A percentile compares a stretch with the other conserved stretches of the same genome.
phyloP scores from a whole-genome alignment of 2,888 invertebrate species.

The Stenolophus ochropezus region DNA sequence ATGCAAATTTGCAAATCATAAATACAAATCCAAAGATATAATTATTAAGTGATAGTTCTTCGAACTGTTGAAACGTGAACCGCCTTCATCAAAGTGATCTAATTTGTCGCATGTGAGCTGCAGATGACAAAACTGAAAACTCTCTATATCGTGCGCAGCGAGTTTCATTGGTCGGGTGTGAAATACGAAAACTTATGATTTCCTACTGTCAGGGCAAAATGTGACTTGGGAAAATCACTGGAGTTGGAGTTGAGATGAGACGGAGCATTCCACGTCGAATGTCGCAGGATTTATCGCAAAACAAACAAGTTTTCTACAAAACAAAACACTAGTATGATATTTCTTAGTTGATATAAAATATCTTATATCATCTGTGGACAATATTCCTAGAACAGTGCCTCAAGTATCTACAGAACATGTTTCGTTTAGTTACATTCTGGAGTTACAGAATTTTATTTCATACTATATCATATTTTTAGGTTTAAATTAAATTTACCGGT shows the following conservation, averaged over 20 bases:
- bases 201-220: constrained; percentile 27
- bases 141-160: neutral
- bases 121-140: neutral
- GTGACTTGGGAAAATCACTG: constrained; percentile 1
- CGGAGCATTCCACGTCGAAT: neutral
- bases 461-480: too few species aligned
- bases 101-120: neutral
- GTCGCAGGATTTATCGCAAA: neutral
- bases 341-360: neutral
- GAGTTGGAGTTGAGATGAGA: neutral
- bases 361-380: too few species aligned
- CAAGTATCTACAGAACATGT: too few species aligned
- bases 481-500: too few species aligned
- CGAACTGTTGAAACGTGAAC: neutral
- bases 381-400: too few species aligned
- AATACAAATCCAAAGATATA: neutral
- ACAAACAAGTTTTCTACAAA: neutral
- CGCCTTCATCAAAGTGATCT: neutral
- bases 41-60: neutral
- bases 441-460: too few species aligned
- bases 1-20: neutral
- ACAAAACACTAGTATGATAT: neutral
- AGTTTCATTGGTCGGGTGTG: constrained; percentile 20
- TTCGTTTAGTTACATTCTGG: too few species aligned
- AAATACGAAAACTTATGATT: constrained; percentile 33